Conservation (phyloP, 2,113 vertebrate genomes). For the Dendrocopos noguchii region DNA sequence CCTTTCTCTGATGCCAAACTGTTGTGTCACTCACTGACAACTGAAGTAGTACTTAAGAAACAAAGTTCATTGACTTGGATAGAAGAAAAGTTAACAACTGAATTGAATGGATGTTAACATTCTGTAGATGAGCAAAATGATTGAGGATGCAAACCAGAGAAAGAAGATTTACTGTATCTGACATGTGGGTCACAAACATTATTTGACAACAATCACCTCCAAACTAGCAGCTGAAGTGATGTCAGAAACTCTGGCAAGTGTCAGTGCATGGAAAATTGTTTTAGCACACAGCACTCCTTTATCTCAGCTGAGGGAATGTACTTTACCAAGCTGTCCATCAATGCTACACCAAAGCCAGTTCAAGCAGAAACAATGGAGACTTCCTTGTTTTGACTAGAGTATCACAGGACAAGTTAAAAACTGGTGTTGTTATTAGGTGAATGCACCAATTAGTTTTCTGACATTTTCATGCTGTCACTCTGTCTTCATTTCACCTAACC, state of each 20-base stretch:
- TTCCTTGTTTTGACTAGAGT: background rate
- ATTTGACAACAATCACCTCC: background rate
- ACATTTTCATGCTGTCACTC: slow-evolving; percentile 13
- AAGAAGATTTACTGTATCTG: background rate
- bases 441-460: background rate
- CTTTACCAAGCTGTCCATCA: background rate
- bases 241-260: background rate
- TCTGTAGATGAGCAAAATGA: background rate
- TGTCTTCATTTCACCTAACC: slow-evolving; percentile 37
- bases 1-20: background rate
- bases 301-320: background rate
- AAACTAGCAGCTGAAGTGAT: background rate
- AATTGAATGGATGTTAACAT: background rate
- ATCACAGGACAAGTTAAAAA: background rate
- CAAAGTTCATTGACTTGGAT: background rate
- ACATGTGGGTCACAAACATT: background rate
- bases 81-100: background rate
- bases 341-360: background rate
- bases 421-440: slow-evolving; percentile 11
- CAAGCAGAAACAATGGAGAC: background rate
- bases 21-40: background rate
- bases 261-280: background rate
- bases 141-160: background rate
- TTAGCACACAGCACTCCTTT: background rate
- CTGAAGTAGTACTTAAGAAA: background rate